A percentile compares a stretch with the other conserved stretches of the same genome.
Evolutionary conservation across 2,113 vertebrate species (phyloP).

Genomic region (Zapus hudsonius): DNA sequence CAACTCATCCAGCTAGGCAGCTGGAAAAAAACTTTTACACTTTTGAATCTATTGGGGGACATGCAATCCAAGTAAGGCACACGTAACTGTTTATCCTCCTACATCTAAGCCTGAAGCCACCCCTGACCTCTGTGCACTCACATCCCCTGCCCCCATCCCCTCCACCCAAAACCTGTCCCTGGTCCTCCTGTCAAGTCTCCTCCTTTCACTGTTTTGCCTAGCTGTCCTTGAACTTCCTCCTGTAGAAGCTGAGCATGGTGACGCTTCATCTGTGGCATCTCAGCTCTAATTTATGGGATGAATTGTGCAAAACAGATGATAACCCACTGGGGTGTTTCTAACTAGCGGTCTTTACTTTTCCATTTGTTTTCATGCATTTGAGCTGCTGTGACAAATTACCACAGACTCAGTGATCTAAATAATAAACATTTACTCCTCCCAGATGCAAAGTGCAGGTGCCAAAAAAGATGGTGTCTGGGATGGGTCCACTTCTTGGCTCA

Average conservation of each 20-base stretch:
- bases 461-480: not conserved
- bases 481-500: not conserved
- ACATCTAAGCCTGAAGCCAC: not conserved
- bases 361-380: not conserved
- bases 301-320: not conserved
- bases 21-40: too few species aligned
- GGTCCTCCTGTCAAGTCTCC: not conserved
- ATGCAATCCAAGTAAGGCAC: not conserved
- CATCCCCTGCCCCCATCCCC: too few species aligned
- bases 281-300: not conserved
- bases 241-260: fast-evolving
- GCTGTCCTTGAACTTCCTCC: not conserved
- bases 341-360: not conserved
- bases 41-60: too few species aligned
- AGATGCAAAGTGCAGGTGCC: not conserved
- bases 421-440: not conserved
- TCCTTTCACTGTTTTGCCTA: fast-evolving
- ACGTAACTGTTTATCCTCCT: too few species aligned
- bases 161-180: too few species aligned
- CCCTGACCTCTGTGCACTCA: not conserved
- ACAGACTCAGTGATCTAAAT: not conserved
- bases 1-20: too few species aligned
- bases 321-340: not conserved
- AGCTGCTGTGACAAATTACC: not conserved
- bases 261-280: not conserved